These are phyloP conservation scores for Apocrypta bakeri DNA, from an alignment of 1,140 invertebrate species.

Conservation along the genomic window DNA sequence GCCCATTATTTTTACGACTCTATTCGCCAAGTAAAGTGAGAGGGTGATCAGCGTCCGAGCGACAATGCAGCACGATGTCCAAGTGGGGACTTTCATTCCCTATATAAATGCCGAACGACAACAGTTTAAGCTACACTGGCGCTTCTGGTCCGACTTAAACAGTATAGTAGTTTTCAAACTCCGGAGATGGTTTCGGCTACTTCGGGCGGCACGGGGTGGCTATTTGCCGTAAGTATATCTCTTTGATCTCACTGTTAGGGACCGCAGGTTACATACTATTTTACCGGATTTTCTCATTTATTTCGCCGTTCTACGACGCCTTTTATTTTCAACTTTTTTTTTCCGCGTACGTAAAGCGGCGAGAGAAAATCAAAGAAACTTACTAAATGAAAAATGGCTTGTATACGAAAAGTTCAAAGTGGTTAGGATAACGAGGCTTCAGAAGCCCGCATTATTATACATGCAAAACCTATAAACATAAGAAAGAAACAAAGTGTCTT, in stretches of 20 bases:
- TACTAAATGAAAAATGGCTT: slow-evolving; percentile 51
- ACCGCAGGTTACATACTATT: not conserved
- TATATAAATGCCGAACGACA: slow-evolving; percentile 41
- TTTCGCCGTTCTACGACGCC: no score
- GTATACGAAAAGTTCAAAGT: slow-evolving; percentile 50
- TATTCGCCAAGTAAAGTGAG: slow-evolving; percentile 37
- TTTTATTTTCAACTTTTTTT: not conserved
- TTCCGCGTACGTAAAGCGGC: no score
- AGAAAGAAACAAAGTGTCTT: not conserved
- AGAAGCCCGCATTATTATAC: not conserved
- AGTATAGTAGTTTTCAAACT: not conserved
- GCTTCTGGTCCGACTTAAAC: not conserved
- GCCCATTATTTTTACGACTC: slow-evolving; percentile 16
- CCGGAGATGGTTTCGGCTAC: slow-evolving; percentile 41
- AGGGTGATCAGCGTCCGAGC: not conserved
- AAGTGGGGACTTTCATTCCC: slow-evolving; percentile 18
- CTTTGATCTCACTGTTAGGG: not conserved
- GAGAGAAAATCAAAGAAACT: slow-evolving; percentile 42
- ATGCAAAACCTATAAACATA: no score
- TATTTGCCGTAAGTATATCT: slow-evolving; percentile 45
- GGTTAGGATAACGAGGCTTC: slow-evolving; percentile 14
- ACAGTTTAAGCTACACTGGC: slow-evolving; percentile 25
- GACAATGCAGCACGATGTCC: slow-evolving; percentile 2
- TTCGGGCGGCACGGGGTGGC: slow-evolving; percentile 36
- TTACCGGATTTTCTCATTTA: not conserved